Evolutionary conservation across 2,797 vertebrate genomes (phyloP), one percentile per base, ranked within the genome.

Genomic region (Helicolenus hilgendorfi): DNA sequence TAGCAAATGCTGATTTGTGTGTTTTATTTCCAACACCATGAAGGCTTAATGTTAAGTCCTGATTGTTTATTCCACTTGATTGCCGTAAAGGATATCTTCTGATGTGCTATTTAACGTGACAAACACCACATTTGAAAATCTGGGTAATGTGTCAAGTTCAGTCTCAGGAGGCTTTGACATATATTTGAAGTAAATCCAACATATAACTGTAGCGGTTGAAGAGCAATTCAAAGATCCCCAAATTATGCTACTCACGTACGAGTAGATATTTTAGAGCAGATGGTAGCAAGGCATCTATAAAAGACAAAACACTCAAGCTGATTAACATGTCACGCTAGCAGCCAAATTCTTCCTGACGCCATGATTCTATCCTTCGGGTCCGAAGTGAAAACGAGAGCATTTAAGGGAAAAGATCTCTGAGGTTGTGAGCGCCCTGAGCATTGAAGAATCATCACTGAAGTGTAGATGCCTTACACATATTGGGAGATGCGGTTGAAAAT

Each of bases 301-400:
- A 89, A 86, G 62, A 89, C 77, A 72, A 84, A 88, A 93, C 83
- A 77, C 81, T 85, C 29, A 5, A 67, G 49, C 84, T 80, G 88
- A 91, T 93, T 86, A 95, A 89, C 73, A 86, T 49, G 86, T 85
- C 81, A 76, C 2, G 27, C 80, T n/a, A 26, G 82, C 62, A 90
- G 87, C 86, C 85, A 82, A 63, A 76, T 70, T 84, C 41, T 68
- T 41, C 49, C 49, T 6, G 38, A 77, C n/a, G 63, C 64, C 15
- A 22, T 7, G 64, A 64, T 31, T 82, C n/a, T 18, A n/a, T 88
- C 83, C 74, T 83, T 74, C 5, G 3, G 70, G 85, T 90, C 41
- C 24, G 11, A 55, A 72, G 24, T 24, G 60, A 85, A 81, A 86
- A 75, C n/a, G 76, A 60, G 35, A 72, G 27, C 31, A 33, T 90